Evolutionary conservation across 1,140 invertebrate species (phyloP).

Genomic region (Drosophila obscura): DNA sequence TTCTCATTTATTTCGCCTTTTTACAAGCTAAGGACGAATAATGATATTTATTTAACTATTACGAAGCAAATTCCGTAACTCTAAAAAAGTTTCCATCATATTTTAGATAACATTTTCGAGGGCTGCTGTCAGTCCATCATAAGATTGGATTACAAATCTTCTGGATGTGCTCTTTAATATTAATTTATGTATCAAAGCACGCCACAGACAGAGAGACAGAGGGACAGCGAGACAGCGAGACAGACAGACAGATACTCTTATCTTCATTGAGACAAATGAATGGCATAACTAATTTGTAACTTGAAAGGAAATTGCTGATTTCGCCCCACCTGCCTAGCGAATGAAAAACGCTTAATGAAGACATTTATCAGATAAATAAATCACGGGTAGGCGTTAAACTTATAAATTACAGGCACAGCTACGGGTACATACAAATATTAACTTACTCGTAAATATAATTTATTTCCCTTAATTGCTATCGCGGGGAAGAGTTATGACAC

Average conservation of each 20-base stretch:
- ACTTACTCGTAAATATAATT: not conserved
- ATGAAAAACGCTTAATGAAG: constrained; percentile 49
- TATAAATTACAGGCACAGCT: constrained; percentile 35
- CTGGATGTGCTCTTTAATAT: constrained; percentile 2
- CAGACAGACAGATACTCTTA: constrained; percentile 31
- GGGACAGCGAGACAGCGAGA: constrained; percentile 3
- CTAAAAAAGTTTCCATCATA: no score
- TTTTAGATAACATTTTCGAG: no score
- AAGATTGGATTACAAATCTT: no score
- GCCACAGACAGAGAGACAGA: not conserved
- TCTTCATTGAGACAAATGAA: constrained; percentile 50
- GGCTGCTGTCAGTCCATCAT: no score
- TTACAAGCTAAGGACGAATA: no score
- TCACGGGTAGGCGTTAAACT: constrained; percentile 43
- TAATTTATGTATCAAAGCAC: constrained; percentile 38
- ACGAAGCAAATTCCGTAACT: no score
- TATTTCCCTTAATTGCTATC: constrained; percentile 29
- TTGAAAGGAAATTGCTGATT: constrained; percentile 50
- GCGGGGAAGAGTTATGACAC: constrained; percentile 39
- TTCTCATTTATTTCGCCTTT: no score
- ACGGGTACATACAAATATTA: not conserved
- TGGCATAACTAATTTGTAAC: constrained; percentile 51
- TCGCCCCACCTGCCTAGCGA: constrained; percentile 42
- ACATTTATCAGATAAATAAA: constrained; percentile 51
- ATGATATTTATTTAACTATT: no score